Base-by-base conservation (phyloP, 2,797 vertebrate species). In the Anguilla anguilla region DNA sequence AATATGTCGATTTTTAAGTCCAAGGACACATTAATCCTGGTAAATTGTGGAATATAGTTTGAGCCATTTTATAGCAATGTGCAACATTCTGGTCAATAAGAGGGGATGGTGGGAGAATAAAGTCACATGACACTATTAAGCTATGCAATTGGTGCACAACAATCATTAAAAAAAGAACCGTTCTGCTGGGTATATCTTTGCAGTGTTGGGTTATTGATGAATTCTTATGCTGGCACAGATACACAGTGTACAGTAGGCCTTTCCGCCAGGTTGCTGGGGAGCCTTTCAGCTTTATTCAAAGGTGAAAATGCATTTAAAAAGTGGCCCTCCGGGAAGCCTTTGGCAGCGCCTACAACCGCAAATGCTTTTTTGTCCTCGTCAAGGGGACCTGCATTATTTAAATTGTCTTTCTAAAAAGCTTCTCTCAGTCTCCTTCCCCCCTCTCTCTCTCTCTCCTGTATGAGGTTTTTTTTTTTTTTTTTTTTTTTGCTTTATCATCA, bases 251-350 rank as follows among this genome's bases (percentile, higher is more conserved):
- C 69, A 79, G 74, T 22, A 79, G 46, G n/a, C n/a, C 22, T 74
- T 46, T 46, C 39, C 46, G 39, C 6, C 39, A 22, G 15, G 35
- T 19, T 46, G 35, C 46, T 19, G 39, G 39, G 15, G 19, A 35
- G 39, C 74, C 74, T 79, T 79, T 79, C 46, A 79, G 17, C 39
- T 79, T 79, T 22, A 79, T 79, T 79, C 74, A 43, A 79, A 46
- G 39, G 74, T 79, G 74, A 35, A 79, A 79, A 43, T 43, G 74
- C 35, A 43, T 79, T 79, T 46, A 19, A 46, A 79, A 79, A 74
- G 19, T 46, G 39, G 17, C 74, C 39, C 74, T 46, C 9, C 46
- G 74, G 74, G 74, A 79, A 79, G 74, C 35, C 74, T 19, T 79
- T 79, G 74, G 31, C 35, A 17, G 74, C 1, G 17, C 19, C 46